Percentiles rank a stretch among this genome's conserved stretches.
These are phyloP conservation scores for Chelonus formosanus DNA, from an alignment of 2,888 invertebrate species.

Conservation along the genomic window DNA sequence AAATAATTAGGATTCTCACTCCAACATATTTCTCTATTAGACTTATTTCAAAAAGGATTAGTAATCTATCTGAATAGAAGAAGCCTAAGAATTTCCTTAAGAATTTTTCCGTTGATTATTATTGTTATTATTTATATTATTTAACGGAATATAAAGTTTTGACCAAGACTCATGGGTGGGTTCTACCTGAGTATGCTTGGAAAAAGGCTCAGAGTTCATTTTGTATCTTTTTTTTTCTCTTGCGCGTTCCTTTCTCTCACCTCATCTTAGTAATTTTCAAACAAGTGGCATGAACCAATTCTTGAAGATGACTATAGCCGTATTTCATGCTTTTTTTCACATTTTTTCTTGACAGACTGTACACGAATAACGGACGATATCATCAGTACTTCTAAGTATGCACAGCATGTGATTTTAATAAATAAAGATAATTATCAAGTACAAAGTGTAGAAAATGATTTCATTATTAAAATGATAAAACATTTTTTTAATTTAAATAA, in stretches of 20 bases:
- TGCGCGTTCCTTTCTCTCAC: constrained; percentile 23
- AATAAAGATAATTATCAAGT: no score
- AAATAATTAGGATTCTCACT: no score
- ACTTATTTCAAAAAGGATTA: neutral
- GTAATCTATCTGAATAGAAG: neutral
- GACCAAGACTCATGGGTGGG: neutral
- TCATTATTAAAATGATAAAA: no score
- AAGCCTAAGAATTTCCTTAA: neutral
- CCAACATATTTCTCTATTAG: no score
- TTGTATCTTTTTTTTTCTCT: neutral
- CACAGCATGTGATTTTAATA: no score
- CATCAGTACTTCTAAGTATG: no score
- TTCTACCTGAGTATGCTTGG: constrained; percentile 17
- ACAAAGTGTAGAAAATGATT: neutral
- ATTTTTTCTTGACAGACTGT: constrained; percentile 5
- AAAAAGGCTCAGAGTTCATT: neutral
- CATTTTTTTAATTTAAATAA: neutral
- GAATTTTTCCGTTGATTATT: constrained; percentile 14
- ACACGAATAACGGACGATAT: no score
- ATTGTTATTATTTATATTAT: neutral
- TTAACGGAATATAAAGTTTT: neutral
- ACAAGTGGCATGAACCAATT: constrained; percentile 13
- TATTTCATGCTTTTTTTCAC: constrained; percentile 11
- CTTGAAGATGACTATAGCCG: constrained; percentile 10
- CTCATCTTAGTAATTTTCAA: constrained; percentile 10